phyloP scores from a whole-genome alignment of 1,140 invertebrate genomes.

The Coptotermes formosanus region DNA sequence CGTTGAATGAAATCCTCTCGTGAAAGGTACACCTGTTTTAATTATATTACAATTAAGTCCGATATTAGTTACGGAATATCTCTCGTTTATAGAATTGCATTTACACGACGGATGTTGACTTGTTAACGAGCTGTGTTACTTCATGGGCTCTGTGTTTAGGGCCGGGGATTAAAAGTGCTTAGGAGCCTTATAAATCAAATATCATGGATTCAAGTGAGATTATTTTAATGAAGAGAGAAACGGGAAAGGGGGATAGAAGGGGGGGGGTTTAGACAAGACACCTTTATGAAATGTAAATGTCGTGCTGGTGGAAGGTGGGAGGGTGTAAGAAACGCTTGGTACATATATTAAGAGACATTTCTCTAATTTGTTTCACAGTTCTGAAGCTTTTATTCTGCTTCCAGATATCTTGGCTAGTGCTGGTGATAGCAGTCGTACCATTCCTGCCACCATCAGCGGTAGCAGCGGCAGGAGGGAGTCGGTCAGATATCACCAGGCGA shows the following conservation, averaged over 20 bases:
- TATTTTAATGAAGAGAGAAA: constrained; percentile 19
- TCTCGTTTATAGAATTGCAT: background rate
- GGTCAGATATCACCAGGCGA: background rate
- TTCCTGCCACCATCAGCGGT: background rate
- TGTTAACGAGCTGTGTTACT: constrained; percentile 15
- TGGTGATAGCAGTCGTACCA: background rate
- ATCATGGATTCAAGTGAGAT: constrained; percentile 6
- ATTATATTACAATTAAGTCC: constrained; percentile 7
- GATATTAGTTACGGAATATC: background rate
- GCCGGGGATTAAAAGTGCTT: background rate
- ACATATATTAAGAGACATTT: background rate
- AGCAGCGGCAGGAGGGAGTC: background rate
- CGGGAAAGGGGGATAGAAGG: background rate
- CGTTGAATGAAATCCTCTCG: background rate
- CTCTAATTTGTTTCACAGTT: background rate
- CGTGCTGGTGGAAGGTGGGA: background rate
- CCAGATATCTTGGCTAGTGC: background rate
- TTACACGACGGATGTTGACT: background rate
- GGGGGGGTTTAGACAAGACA: background rate
- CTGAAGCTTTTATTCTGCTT: background rate
- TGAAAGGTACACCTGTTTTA: constrained; percentile 9
- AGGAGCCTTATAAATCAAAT: constrained; percentile 17
- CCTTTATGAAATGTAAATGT: constrained; percentile 17
- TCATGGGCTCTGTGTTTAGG: background rate
- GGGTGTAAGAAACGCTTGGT: background rate